A percentile compares a stretch with the other conserved stretches of the same genome.
These are phyloP conservation scores for Coracias cyanogaster DNA, from an alignment of 2,797 vertebrate species.

Conservation along the genomic window DNA sequence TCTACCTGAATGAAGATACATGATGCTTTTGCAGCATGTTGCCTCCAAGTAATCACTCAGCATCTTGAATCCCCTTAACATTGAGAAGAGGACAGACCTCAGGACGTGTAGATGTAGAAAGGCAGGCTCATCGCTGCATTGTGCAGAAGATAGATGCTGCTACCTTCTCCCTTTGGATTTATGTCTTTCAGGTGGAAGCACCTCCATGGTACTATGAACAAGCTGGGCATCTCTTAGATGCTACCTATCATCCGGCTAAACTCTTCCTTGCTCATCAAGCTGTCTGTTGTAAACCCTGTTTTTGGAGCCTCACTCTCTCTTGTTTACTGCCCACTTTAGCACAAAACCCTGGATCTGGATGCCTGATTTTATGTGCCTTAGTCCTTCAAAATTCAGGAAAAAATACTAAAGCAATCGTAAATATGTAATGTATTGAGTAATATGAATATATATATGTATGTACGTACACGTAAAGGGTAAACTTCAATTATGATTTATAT, in stretches of 20 bases:
- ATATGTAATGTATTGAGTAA: not conserved
- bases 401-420: not conserved
- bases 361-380: not conserved
- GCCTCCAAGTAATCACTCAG: not conserved
- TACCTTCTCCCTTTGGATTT: not conserved
- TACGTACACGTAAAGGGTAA: not conserved
- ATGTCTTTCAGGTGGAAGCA: not conserved
- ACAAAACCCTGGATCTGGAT: not conserved
- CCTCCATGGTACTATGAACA: not conserved
- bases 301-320: not conserved
- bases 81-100: not conserved
- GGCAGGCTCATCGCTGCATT: not conserved
- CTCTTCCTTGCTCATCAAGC: not conserved
- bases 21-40: not conserved
- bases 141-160: not conserved
- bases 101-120: not conserved
- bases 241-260: not conserved
- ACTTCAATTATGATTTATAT: not conserved
- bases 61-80: not conserved
- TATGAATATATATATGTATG: too few relatives aligned
- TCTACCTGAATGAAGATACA: not conserved
- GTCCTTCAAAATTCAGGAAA: not conserved
- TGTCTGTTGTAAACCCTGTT: not conserved
- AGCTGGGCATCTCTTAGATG: not conserved
- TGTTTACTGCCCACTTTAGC: not conserved